These are phyloP conservation scores for Chanos chanos DNA, from an alignment of 2,797 vertebrate genomes.

Conservation along the genomic window DNA sequence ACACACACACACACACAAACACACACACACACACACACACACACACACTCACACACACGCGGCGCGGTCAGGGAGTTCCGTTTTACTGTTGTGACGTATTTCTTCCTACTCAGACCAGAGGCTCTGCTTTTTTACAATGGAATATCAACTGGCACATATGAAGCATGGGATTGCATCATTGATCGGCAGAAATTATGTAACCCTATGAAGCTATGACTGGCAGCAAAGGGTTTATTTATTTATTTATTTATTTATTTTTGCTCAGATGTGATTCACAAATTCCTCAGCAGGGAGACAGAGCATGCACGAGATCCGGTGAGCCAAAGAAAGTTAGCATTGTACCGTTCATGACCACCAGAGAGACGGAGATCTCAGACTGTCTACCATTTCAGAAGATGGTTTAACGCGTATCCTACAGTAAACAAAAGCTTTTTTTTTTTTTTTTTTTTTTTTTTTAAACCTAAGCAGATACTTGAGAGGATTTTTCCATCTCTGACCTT, in stretches of 20 bases:
- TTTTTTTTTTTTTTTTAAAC: constrained; percentile 21
- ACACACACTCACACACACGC: constrained; percentile 37
- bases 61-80: constrained; percentile 42
- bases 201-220: constrained; percentile 38
- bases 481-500: constrained; percentile 38
- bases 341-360: neutral
- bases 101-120: constrained; percentile 47
- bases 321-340: neutral
- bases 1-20: constrained; percentile 10
- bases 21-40: constrained; percentile 5
- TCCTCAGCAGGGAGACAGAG: constrained; percentile 36
- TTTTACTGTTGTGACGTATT: constrained; percentile 58
- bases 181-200: constrained; percentile 50
- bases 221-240: too few species aligned
- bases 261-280: constrained; percentile 60
- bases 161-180: constrained; percentile 61
- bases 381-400: too few species aligned
- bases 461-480: constrained; percentile 47
- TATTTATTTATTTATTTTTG: too few species aligned
- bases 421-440: neutral
- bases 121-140: constrained; percentile 52
- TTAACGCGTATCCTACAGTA: too few species aligned
- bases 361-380: too few species aligned
- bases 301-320: constrained; percentile 39
- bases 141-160: constrained; percentile 60